Evolutionary conservation across 1,140 invertebrate genomes (phyloP).

Genomic region (Papilio machaon): DNA sequence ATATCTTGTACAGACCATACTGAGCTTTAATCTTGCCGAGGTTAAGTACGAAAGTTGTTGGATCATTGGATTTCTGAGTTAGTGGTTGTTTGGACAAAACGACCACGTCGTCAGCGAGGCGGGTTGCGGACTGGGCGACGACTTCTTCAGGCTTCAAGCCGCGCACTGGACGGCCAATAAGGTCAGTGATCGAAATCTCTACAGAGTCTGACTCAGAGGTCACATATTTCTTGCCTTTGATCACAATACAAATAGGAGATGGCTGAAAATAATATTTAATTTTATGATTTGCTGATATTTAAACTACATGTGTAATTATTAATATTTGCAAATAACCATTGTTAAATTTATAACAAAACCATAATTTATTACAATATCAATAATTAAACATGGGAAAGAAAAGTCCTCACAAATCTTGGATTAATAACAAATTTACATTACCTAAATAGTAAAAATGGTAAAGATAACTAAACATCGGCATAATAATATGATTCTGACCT

Average conservation of each 20-base stretch:
- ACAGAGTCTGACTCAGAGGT: constrained; percentile 87
- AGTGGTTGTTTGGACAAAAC: constrained; percentile 86
- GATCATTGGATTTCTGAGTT: constrained; percentile 77
- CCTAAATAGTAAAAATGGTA: background rate
- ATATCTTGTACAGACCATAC: constrained; percentile 92
- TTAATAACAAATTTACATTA: background rate
- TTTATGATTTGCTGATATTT: background rate
- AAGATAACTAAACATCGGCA: no score
- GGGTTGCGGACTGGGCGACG: constrained; percentile 88
- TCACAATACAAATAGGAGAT: constrained; percentile 89
- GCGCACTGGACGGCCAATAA: constrained; percentile 89
- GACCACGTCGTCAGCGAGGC: constrained; percentile 88
- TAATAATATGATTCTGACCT: constrained; percentile 50
- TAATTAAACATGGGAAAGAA: no score
- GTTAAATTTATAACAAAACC: no score
- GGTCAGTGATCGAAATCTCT: constrained; percentile 90
- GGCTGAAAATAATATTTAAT: constrained; percentile 52
- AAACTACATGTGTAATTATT: background rate
- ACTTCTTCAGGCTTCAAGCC: constrained; percentile 85
- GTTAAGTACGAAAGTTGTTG: constrained; percentile 90
- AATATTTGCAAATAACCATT: background rate
- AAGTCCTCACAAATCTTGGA: no score
- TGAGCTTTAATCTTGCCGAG: constrained; percentile 90
- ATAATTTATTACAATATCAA: no score
- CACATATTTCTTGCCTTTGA: constrained; percentile 89